These are phyloP conservation scores for Mellilla xanthometata DNA, from an alignment of 2,888 invertebrate genomes.

Conservation along the genomic window DNA sequence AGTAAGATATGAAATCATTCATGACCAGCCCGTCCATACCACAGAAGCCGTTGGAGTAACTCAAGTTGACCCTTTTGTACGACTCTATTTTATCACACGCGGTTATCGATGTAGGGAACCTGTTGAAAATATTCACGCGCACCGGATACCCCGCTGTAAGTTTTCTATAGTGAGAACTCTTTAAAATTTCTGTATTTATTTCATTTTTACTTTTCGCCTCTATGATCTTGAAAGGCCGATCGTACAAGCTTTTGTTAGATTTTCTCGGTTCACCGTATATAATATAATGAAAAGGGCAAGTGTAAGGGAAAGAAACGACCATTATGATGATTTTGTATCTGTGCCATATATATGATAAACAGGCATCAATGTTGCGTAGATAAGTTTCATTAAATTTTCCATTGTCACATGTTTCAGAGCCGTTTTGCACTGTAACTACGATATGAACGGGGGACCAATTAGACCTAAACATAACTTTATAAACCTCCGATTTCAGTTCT, in stretches of 20 bases:
- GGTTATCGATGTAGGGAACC: slow-evolving; percentile 51
- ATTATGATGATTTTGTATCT: slow-evolving; percentile 35
- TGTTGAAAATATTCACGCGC: slow-evolving; percentile 42
- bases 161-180: slow-evolving; percentile 18
- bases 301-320: slow-evolving; percentile 42
- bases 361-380: slow-evolving; percentile 30
- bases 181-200: slow-evolving; percentile 17
- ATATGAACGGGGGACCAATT: slow-evolving; percentile 42
- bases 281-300: slow-evolving; percentile 40
- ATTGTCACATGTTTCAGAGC: slow-evolving; percentile 36
- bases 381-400: slow-evolving; percentile 33
- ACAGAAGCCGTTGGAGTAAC: slow-evolving; percentile 41
- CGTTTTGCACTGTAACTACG: slow-evolving; percentile 35
- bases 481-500: slow-evolving; percentile 8
- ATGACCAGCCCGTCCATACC: slow-evolving; percentile 54
- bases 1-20: slow-evolving; percentile 44
- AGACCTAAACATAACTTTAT: slow-evolving; percentile 22
- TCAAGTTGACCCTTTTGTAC: slow-evolving; percentile 34
- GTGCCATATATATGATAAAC: slow-evolving; percentile 50
- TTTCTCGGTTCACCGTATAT: slow-evolving; percentile 39
- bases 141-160: slow-evolving; percentile 47
- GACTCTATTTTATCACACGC: slow-evolving; percentile 39
- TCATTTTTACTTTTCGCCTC: slow-evolving; percentile 22
- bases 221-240: slow-evolving; percentile 45
- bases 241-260: slow-evolving; percentile 32